phyloP scores from a whole-genome alignment of 2,888 invertebrate genomes.

The Phaonia tiefii region DNA sequence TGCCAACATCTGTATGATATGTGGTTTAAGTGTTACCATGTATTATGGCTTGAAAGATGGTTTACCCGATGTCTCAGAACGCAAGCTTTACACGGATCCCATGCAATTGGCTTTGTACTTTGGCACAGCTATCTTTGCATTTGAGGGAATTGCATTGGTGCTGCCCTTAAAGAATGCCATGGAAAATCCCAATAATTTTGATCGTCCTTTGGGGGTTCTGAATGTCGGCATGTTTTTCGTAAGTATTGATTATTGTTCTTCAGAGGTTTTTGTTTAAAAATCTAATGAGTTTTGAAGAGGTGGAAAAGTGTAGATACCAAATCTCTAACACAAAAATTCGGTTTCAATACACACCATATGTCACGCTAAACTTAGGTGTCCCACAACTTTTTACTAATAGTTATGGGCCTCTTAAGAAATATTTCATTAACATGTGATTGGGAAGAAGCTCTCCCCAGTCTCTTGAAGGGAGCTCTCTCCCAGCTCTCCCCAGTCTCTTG shows the following conservation, averaged over 20 bases:
- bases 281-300: too few species aligned
- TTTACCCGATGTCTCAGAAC: constrained; percentile 83
- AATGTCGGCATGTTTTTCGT: constrained; percentile 89
- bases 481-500: too few species aligned
- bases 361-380: too few species aligned
- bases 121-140: constrained; percentile 97
- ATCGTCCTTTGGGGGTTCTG: constrained; percentile 90
- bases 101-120: constrained; percentile 91
- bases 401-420: too few species aligned
- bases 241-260: constrained; percentile 52
- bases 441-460: too few species aligned
- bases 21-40: constrained; percentile 86
- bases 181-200: constrained; percentile 89
- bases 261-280: too few species aligned
- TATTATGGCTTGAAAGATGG: constrained; percentile 89
- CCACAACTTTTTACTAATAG: too few species aligned
- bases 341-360: too few species aligned
- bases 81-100: constrained; percentile 84
- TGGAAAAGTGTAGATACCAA: too few species aligned
- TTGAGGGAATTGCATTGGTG: constrained; percentile 97
- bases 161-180: constrained; percentile 96
- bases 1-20: constrained; percentile 88
- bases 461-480: too few species aligned
- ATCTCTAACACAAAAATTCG: too few species aligned
- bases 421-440: too few species aligned